A percentile compares a stretch with the other conserved stretches of the same genome.
Evolutionary conservation across 2,797 vertebrate species (phyloP).

Genomic region (Girardinus metallicus): DNA sequence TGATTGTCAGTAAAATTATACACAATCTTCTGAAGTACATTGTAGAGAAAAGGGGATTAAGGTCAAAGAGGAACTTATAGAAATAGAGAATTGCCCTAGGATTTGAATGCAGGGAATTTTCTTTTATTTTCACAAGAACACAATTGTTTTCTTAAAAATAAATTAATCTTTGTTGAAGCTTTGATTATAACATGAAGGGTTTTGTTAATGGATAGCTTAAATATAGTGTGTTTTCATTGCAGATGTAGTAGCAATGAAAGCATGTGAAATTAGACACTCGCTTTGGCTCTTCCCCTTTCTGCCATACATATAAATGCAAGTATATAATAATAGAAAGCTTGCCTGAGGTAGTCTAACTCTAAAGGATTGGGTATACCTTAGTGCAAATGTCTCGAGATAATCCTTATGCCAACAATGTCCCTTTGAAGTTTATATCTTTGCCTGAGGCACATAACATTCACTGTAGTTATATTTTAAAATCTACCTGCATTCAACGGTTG

Average conservation of each 20-base stretch:
- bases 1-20: background rate
- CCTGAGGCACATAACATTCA: background rate
- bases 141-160: background rate
- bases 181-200: background rate
- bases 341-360: background rate
- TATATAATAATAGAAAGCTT: background rate
- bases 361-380: background rate
- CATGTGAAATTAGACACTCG: background rate
- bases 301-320: background rate
- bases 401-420: background rate
- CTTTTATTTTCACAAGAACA: background rate
- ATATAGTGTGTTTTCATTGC: background rate
- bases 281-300: background rate
- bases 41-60: background rate
- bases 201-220: background rate
- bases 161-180: background rate
- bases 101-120: too few species aligned
- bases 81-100: background rate
- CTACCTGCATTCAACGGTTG: background rate
- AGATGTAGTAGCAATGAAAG: background rate
- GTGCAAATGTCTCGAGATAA: background rate
- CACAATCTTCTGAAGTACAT: background rate
- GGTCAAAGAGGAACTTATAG: background rate
- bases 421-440: conserved; percentile 1
- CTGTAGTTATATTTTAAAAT: background rate